A percentile compares a stretch with the other conserved stretches of the same genome.
Conservation (phyloP, 2,888 invertebrate genomes). For the Halictus quadricinctus region DNA sequence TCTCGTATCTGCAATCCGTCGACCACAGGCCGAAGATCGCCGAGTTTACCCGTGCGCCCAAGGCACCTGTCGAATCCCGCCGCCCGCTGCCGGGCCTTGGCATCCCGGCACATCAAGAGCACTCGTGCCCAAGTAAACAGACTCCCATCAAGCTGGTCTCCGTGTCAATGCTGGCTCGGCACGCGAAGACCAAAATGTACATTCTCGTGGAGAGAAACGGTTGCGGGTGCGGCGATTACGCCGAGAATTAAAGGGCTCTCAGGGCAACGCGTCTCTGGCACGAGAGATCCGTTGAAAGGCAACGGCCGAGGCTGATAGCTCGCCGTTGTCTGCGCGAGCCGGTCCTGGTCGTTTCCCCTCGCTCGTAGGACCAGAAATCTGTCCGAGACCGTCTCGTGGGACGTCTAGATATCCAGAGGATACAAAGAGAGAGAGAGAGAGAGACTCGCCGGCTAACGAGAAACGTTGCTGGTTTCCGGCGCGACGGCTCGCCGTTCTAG, state of each 20-base stretch:
- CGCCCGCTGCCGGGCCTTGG: background rate
- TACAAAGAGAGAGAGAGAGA: background rate
- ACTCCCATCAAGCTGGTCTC: background rate
- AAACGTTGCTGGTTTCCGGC: constrained; percentile 27
- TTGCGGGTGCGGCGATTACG: background rate
- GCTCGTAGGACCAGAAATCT: constrained; percentile 10
- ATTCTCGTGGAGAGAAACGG: background rate
- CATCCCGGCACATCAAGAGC: background rate
- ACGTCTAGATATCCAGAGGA: constrained; percentile 36
- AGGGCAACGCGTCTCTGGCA: background rate
- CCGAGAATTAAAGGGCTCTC: constrained; percentile 19
- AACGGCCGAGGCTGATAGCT: background rate
- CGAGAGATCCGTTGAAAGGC: constrained; percentile 13
- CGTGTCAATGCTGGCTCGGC: background rate
- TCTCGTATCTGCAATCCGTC: background rate
- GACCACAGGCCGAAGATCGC: background rate
- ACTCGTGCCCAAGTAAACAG: background rate
- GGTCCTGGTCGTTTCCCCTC: background rate
- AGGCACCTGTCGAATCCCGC: background rate
- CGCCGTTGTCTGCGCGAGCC: background rate
- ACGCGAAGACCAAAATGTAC: background rate
- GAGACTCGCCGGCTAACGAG: constrained; percentile 35
- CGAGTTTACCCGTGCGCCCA: background rate
- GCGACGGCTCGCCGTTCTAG: constrained; percentile 38
- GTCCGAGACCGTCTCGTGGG: constrained; percentile 34